Percentiles rank a stretch among this genome's conserved stretches.
Evolutionary conservation across 2,888 invertebrate genomes (phyloP).

Genomic region (Drosophila histrio): DNA sequence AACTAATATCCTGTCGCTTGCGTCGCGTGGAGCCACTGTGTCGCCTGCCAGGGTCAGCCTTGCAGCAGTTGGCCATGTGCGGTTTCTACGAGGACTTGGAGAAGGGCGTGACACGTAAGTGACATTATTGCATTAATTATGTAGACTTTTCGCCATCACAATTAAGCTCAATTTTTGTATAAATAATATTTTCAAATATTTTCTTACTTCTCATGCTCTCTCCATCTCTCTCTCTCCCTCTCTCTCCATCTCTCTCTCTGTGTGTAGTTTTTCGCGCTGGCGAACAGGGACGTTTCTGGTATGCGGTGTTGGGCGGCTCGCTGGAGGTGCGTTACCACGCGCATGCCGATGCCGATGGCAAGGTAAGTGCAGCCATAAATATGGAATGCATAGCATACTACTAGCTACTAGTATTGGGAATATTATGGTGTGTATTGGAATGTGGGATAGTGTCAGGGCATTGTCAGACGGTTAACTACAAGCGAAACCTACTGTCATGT

Average conservation of each 20-base stretch:
- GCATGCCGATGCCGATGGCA: conserved; percentile 85
- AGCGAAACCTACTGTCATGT: conserved; percentile 34
- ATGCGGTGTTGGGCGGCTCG: conserved; percentile 89
- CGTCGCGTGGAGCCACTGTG: conserved; percentile 87
- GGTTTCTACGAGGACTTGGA: conserved; percentile 92
- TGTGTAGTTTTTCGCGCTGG: conserved; percentile 90
- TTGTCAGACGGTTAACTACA: conserved; percentile 8
- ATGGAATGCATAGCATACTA: conserved; percentile 2
- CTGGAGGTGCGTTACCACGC: conserved; percentile 88
- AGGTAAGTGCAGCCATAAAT: conserved; percentile 85
- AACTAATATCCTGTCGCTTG: conserved; percentile 88
- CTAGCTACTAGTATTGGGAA: background rate
- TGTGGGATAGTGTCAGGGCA: conserved; percentile 2
- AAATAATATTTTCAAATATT: conserved; percentile 7
- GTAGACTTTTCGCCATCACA: background rate
- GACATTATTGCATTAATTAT: conserved; percentile 43
- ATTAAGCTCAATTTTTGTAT: background rate
- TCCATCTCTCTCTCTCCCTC: background rate
- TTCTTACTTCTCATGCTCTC: background rate
- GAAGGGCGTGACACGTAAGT: conserved; percentile 91
- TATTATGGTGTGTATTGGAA: background rate
- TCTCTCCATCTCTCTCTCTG: conserved; percentile 9
- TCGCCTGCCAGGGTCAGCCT: conserved; percentile 88
- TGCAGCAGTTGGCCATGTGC: conserved; percentile 90
- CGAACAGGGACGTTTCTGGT: conserved; percentile 91